phyloP scores from a whole-genome alignment of 2,113 vertebrate genomes.

The Aldabrachelys gigantea region DNA sequence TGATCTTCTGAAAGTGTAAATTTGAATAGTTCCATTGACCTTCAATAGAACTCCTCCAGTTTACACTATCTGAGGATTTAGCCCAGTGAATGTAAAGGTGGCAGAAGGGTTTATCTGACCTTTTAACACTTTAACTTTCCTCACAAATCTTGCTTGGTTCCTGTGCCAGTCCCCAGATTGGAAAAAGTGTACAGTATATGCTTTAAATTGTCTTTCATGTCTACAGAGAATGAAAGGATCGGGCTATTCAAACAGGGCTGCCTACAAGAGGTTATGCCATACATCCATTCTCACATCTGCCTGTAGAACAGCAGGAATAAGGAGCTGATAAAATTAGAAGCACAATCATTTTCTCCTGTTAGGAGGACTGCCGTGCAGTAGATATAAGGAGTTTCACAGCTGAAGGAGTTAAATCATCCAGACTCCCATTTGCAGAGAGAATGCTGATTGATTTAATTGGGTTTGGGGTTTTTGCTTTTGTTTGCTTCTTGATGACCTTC shows the following conservation, averaged over 20 bases:
- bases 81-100: not conserved
- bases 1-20: not conserved
- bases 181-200: rapidly evolving
- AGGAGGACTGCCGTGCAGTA: not conserved
- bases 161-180: not conserved
- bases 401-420: not conserved
- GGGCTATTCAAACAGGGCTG: not conserved
- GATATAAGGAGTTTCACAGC: not conserved
- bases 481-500: not conserved
- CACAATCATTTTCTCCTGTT: rapidly evolving
- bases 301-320: not conserved
- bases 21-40: not conserved
- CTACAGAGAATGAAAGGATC: not conserved
- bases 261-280: not conserved
- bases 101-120: not conserved
- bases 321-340: not conserved
- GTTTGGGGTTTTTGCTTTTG: not conserved
- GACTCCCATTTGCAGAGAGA: not conserved
- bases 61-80: not conserved
- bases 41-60: not conserved
- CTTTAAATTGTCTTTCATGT: not conserved
- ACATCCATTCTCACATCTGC: not conserved
- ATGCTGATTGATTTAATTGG: not conserved
- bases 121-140: not conserved
- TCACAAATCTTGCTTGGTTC: not conserved